Conservation (phyloP, 2,888 invertebrate genomes). For the Blastobasis adustella region DNA sequence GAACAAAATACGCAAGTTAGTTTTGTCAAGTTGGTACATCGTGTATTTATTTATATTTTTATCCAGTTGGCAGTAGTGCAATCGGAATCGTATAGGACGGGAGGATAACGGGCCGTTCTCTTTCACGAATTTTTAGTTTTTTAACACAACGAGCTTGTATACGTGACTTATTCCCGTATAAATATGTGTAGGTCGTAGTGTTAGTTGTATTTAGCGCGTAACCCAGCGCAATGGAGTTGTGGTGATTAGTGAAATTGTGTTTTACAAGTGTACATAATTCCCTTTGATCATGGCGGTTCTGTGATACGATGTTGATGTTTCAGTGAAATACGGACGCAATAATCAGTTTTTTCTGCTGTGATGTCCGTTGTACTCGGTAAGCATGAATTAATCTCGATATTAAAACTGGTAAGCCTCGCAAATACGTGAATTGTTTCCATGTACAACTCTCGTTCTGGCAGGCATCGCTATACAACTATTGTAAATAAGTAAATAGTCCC, state of each 20-base stretch:
- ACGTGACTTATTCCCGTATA: constrained; percentile 48
- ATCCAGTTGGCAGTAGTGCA: constrained; percentile 42
- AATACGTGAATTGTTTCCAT: too few species aligned
- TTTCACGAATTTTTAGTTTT: constrained; percentile 34
- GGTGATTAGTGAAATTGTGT: constrained; percentile 35
- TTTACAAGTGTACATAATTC: constrained; percentile 39
- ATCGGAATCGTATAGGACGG: constrained; percentile 35
- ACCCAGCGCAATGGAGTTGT: constrained; percentile 16
- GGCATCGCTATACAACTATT: too few species aligned
- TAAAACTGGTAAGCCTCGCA: too few species aligned
- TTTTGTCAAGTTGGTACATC: constrained; percentile 9
- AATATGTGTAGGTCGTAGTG: constrained; percentile 27
- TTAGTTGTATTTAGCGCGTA: constrained; percentile 24
- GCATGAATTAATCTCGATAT: constrained; percentile 15
- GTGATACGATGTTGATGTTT: constrained; percentile 48
- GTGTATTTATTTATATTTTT: constrained; percentile 50
- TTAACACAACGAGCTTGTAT: constrained; percentile 44
- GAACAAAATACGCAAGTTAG: background rate
- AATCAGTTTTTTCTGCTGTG: constrained; percentile 33
- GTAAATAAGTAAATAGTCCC: too few species aligned
- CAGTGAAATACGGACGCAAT: constrained; percentile 34
- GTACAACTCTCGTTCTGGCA: too few species aligned
- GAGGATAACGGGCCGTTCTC: constrained; percentile 40
- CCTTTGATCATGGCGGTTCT: constrained; percentile 53
- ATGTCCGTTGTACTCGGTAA: constrained; percentile 48